Evolutionary conservation across 2,797 vertebrate genomes (phyloP).

Genomic region (Sphenodon punctatus): DNA sequence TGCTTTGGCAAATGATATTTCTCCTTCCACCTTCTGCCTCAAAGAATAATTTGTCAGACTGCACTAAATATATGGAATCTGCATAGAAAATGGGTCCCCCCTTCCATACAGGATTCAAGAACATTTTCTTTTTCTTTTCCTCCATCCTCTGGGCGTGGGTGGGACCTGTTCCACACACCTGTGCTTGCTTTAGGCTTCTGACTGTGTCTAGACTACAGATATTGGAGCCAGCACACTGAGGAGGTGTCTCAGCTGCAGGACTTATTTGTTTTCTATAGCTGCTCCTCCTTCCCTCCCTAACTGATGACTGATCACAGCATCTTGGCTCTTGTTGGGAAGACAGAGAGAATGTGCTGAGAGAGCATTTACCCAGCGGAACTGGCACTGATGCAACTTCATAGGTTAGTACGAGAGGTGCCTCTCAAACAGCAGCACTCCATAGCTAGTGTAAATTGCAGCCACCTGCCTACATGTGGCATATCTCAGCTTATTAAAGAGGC

Average conservation of each 20-base stretch:
- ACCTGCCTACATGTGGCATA: background rate
- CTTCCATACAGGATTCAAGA: constrained; percentile 6
- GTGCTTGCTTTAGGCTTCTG: constrained; percentile 28
- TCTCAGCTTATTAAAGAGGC: background rate
- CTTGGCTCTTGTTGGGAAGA: constrained; percentile 40
- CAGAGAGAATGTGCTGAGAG: constrained; percentile 56
- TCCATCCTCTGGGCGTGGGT: too few species aligned
- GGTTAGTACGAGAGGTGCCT: constrained; percentile 23
- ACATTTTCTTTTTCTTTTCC: background rate
- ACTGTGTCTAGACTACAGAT: constrained; percentile 17
- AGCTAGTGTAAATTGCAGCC: background rate
- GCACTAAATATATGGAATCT: background rate
- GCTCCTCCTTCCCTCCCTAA: background rate
- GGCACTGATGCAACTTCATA: constrained; percentile 30
- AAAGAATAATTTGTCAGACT: background rate
- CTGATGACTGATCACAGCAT: constrained; percentile 46
- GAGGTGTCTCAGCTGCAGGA: constrained; percentile 25
- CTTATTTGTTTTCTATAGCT: constrained; percentile 33
- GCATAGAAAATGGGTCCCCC: background rate
- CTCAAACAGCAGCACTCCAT: background rate
- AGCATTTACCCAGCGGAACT: constrained; percentile 40
- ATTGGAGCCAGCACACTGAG: background rate
- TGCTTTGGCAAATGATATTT: background rate
- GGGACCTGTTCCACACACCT: constrained; percentile 16
- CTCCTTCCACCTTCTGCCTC: background rate